Evolutionary conservation across 2,113 vertebrate species (phyloP), one percentile per base, ranked within the genome.

Genomic region (Cariama cristata): DNA sequence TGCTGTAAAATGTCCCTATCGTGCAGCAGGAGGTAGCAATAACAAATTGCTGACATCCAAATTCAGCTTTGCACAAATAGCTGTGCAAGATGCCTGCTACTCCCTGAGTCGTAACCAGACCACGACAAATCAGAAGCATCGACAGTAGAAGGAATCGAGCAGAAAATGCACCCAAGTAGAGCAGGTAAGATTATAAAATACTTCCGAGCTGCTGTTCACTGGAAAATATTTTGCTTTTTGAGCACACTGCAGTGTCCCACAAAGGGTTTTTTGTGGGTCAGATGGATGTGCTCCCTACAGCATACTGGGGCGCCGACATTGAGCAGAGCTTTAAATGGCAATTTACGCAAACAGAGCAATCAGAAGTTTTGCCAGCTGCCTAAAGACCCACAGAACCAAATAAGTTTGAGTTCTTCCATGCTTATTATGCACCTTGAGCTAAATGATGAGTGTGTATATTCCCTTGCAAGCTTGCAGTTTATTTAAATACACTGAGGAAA

Each of bases 81-180:
- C 53, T 52, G 38, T 84, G 68, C 58, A 33, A 52, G 66, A 66
- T 52, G 45, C 79, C 60, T 13, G 14, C 86, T 82, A 72, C 27
- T 85, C 64, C 47, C 28, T 30, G 15, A 2, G 11, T 6, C 1
- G 1, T 12, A 85, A 22, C 55, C 62, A 88, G 63, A 47, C 42
- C 56, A 19, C 0, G 0, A 47, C 0, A 0, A 58, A 77, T 40
- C 62, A 33, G 58, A 87, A 62, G 13, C 42, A 21, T 45, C 47
- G 50, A 44, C 64, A 71, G 68, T 18, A 73, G 55, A 72, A 82
- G 80, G 20, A 91, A 96, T 91, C 0, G 3, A 90, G 45, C 18
- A 81, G 90, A 89, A 90, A 91, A 92, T 8, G 9, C 35, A n/a
- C 8, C 24, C n/a, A 42, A 75, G 53, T 8, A 86, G 19, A 71